Evolutionary conservation across 1,140 invertebrate genomes (phyloP), one percentile per base, ranked within the genome.

Genomic region (Himalopsyche phryganea): DNA sequence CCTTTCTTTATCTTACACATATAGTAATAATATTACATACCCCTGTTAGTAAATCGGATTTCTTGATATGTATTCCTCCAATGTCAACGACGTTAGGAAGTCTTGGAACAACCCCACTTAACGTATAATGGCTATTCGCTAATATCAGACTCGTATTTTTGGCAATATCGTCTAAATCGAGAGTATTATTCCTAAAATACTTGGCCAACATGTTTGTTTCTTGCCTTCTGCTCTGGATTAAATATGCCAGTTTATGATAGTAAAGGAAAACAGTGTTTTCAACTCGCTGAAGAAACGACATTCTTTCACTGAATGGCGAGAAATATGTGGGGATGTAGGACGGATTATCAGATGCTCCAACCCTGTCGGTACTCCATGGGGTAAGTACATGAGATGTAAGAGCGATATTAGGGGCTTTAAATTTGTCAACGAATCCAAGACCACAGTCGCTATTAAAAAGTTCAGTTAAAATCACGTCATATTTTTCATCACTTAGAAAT

Each of bases 381-480:
- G 83, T 80, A 1, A 84, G 62, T 6, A 79, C 74, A 51, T 83
- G 81, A 6, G 83, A 81, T 32, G 81, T 83, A 17, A 86, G 61
- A 0, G 74, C 70, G 7, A 87, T 75, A 36, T 81, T 77, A 0
- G 83, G 81, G 1, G 74, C 79, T 40, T 80, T 72, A 15, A 85
- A 75, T 65, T 79, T 79, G 63, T 80, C 71, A 13, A 79, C 76
- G 50, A 86, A 71, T 1, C 76, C 79, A 2, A 83, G 60, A 50
- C 79, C 77, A 60, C 85, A 87, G 59, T 86, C 82, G 49, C 80
- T 83, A 59, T 83, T 81, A 66, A 85, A 85, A 18, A 74, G 76
- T 62, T 86, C 84, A 1, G 79, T 76, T 4, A 87, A 55, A 41
- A 87, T 75, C 10, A 86, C 63, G 61, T 87, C 84, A 60, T 79